Evolutionary conservation across 2,888 invertebrate species (phyloP).

Genomic region (Heliconius hortense): DNA sequence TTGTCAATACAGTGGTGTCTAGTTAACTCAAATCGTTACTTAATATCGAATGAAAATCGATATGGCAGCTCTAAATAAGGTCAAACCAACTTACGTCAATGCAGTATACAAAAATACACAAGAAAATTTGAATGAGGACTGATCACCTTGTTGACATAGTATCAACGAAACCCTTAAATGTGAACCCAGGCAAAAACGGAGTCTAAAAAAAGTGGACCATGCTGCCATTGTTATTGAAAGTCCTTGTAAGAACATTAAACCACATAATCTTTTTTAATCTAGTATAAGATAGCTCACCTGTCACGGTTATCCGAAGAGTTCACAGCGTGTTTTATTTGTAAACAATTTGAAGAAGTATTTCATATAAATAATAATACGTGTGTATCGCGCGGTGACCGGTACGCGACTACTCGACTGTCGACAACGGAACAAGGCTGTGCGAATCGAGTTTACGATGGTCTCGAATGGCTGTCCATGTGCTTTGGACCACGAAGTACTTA

Average conservation of each 20-base stretch:
- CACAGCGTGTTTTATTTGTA: constrained; percentile 69
- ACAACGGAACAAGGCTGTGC: constrained; percentile 50
- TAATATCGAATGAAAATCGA: constrained; percentile 22
- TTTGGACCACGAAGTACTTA: constrained; percentile 37
- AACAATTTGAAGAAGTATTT: constrained; percentile 56
- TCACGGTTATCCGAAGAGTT: constrained; percentile 64
- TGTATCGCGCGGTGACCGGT: constrained; percentile 56
- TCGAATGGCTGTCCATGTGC: constrained; percentile 43
- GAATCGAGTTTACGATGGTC: constrained; percentile 65
- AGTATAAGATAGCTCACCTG: constrained; percentile 67
- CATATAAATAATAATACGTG: constrained; percentile 52
- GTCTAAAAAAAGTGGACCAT: constrained; percentile 60
- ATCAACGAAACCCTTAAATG: constrained; percentile 26
- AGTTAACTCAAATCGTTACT: constrained; percentile 25
- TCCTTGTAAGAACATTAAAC: constrained; percentile 18
- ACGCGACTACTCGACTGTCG: constrained; percentile 56
- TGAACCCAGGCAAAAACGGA: constrained; percentile 29
- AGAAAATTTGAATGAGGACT: neutral
- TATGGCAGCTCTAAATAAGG: constrained; percentile 15
- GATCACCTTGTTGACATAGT: neutral
- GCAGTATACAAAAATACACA: constrained; percentile 8
- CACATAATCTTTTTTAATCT: constrained; percentile 57
- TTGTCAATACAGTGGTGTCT: constrained; percentile 8
- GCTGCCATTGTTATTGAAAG: constrained; percentile 58
- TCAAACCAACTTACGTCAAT: neutral